These are phyloP conservation scores for Hippocampus guttulatus DNA, from an alignment of 2,113 vertebrate species.

Conservation along the genomic window DNA sequence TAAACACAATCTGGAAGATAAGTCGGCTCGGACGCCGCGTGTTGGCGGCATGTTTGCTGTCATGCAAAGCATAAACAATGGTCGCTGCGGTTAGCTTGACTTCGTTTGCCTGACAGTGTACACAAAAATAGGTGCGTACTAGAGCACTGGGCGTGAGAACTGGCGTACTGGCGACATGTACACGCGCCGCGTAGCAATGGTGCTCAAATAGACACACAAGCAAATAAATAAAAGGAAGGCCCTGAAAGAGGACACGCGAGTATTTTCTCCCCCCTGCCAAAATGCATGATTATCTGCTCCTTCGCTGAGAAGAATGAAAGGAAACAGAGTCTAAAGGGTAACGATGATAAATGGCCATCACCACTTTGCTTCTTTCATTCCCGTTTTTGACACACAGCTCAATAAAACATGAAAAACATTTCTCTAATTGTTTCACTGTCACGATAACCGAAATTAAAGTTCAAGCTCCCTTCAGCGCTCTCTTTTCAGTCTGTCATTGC, in stretches of 20 bases:
- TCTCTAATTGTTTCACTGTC: constrained; percentile 3
- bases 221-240: constrained; percentile 28
- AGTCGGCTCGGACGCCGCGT: too few species aligned
- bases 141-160: constrained; percentile 64
- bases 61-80: too few species aligned
- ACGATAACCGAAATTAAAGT: constrained; percentile 15
- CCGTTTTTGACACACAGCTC: constrained; percentile 16
- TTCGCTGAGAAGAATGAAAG: constrained; percentile 19
- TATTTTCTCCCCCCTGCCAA: constrained; percentile 35
- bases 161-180: constrained; percentile 32
- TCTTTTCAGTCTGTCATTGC: constrained; percentile 13
- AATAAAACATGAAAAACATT: background rate
- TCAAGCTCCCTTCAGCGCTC: constrained; percentile 3
- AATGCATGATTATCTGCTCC: constrained; percentile 46
- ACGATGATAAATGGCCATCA: constrained; percentile 5
- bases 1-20: too few species aligned
- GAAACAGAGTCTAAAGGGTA: constrained; percentile 13
- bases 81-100: too few species aligned
- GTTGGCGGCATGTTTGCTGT: too few species aligned
- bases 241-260: constrained; percentile 49
- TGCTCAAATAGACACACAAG: constrained; percentile 15
- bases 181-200: constrained; percentile 58
- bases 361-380: background rate
- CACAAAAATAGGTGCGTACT: background rate
- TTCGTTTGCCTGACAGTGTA: constrained; percentile 5